These are phyloP conservation scores for Drosophila kepulauana DNA, from an alignment of 1,140 invertebrate genomes.

Conservation along the genomic window DNA sequence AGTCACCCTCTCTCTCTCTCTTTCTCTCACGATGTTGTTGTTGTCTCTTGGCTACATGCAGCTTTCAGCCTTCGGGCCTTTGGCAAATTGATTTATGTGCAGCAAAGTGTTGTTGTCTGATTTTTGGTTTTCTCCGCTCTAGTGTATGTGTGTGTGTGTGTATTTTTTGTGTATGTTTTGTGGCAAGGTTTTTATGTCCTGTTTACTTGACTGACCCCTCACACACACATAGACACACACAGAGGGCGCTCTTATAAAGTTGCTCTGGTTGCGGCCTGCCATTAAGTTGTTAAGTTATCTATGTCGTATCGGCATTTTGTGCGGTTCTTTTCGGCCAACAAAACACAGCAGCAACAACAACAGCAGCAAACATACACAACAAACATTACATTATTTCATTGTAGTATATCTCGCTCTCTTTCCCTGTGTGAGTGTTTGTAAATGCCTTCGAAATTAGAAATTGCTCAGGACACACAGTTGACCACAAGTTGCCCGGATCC, in stretches of 20 bases:
- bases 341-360: not conserved
- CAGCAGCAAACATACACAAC: constrained; percentile 17
- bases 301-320: constrained; percentile 70
- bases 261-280: constrained; percentile 68
- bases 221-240: not conserved
- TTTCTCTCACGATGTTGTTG: too few species aligned
- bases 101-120: constrained; percentile 59
- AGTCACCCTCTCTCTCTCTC: not conserved
- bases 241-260: constrained; percentile 48
- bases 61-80: constrained; percentile 1
- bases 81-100: constrained; percentile 69
- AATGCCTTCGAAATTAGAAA: constrained; percentile 76
- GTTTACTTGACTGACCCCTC: constrained; percentile 19
- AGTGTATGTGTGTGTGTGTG: constrained; percentile 10
- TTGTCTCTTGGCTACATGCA: not conserved
- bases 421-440: constrained; percentile 50
- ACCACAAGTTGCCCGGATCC: not conserved
- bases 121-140: constrained; percentile 47
- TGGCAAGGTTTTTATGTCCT: constrained; percentile 41
- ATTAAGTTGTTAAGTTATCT: constrained; percentile 83
- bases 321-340: constrained; percentile 53
- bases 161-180: constrained; percentile 28
- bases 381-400: constrained; percentile 67
- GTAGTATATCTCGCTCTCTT: constrained; percentile 7
- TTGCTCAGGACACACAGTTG: constrained; percentile 40